Percentiles rank a stretch among this genome's conserved stretches.
These are phyloP conservation scores for Eupithecia abbreviata DNA, from an alignment of 2,888 invertebrate genomes.

Conservation along the genomic window DNA sequence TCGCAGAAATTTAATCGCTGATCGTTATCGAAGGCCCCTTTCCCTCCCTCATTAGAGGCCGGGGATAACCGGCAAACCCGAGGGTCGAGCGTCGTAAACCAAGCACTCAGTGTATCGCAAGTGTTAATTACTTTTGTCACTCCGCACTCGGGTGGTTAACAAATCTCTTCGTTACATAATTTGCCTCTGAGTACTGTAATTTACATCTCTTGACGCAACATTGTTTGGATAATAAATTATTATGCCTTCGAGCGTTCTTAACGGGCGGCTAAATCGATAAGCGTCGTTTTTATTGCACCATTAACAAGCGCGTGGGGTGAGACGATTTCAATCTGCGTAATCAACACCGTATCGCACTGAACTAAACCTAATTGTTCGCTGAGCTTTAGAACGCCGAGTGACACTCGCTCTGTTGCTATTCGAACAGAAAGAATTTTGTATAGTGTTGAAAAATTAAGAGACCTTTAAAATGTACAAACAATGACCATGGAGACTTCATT, in stretches of 20 bases:
- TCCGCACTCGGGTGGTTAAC: conserved; percentile 73
- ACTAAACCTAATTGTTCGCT: conserved; percentile 64
- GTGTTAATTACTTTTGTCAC: conserved; percentile 82
- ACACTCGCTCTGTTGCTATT: conserved; percentile 19
- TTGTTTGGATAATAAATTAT: conserved; percentile 80
- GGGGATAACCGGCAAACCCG: conserved; percentile 56
- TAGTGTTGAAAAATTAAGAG: not conserved
- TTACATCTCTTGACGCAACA: conserved; percentile 73
- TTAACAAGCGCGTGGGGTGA: conserved; percentile 76
- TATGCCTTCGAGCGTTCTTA: conserved; percentile 76
- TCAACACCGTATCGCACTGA: conserved; percentile 68
- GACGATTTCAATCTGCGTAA: conserved; percentile 79
- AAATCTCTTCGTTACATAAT: conserved; percentile 76
- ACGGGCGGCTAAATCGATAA: conserved; percentile 79
- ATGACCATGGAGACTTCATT: not conserved
- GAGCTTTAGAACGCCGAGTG: conserved; percentile 51
- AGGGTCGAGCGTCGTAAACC: conserved; percentile 73
- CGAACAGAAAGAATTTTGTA: not conserved
- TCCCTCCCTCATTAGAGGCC: conserved; percentile 65
- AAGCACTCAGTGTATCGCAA: conserved; percentile 75
- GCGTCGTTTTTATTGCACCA: conserved; percentile 81
- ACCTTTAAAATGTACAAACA: not conserved
- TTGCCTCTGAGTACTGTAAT: conserved; percentile 71
- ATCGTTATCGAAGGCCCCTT: conserved; percentile 66
- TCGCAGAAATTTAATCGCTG: conserved; percentile 58